Conservation (phyloP, 2,888 invertebrate genomes). For the Choreutis nemorana region DNA sequence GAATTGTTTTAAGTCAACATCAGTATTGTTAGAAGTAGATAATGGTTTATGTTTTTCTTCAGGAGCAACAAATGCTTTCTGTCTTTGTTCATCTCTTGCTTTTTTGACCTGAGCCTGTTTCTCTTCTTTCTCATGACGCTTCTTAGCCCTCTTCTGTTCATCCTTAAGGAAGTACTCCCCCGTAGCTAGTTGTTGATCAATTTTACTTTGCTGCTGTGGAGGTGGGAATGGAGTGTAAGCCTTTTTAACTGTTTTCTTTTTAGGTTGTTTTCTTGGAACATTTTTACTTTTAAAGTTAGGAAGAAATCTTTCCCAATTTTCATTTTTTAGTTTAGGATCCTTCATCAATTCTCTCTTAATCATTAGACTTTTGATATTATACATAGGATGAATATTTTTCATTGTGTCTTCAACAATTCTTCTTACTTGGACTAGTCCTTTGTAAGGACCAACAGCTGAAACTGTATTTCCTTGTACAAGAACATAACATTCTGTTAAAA, state of each 20-base stretch:
- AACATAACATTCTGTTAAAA: conserved; percentile 95
- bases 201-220: conserved; percentile 88
- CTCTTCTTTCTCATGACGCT: conserved; percentile 76
- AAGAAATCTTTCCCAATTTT: conserved; percentile 96
- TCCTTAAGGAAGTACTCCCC: conserved; percentile 97
- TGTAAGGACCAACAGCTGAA: conserved; percentile 94
- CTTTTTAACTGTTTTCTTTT: conserved; percentile 88
- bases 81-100: conserved; percentile 77
- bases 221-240: conserved; percentile 99
- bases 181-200: conserved; percentile 91
- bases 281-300: conserved; percentile 93
- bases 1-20: too few species aligned
- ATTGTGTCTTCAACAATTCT: conserved; percentile 95
- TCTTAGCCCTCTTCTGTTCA: conserved; percentile 76
- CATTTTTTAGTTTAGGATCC: conserved; percentile 89
- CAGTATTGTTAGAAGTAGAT: too few species aligned
- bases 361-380: conserved; percentile 97
- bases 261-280: conserved; percentile 88
- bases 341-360: conserved; percentile 95
- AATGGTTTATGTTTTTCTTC: too few species aligned
- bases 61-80: conserved; percentile 84
- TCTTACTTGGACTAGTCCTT: conserved; percentile 86
- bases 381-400: conserved; percentile 99
- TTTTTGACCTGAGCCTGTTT: conserved; percentile 79
- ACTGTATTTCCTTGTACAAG: conserved; percentile 98